Conservation (phyloP, 2,113 vertebrate genomes). For the Epinephelus lanceolatus region DNA sequence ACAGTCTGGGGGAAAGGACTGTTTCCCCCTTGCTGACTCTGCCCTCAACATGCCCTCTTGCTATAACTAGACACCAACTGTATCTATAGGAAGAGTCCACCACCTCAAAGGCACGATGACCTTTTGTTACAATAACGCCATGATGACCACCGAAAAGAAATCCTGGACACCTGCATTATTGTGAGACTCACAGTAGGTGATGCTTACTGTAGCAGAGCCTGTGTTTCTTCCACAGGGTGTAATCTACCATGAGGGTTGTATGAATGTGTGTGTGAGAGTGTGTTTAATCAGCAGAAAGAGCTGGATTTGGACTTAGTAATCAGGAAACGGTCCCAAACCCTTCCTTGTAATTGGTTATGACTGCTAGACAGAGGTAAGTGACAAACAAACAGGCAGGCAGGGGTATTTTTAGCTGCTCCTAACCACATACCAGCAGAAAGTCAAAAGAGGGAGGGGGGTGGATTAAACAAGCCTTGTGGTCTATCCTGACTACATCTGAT, state of each 20-base stretch:
- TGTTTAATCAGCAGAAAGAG: slow-evolving; percentile 53
- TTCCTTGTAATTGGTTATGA: slow-evolving; percentile 67
- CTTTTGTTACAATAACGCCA: slow-evolving; percentile 18
- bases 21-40: too few species aligned
- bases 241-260: slow-evolving; percentile 33
- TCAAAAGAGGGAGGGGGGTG: slow-evolving; percentile 2
- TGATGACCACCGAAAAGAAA: slow-evolving; percentile 16
- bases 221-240: slow-evolving; percentile 29
- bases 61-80: too few species aligned
- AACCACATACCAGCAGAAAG: slow-evolving; percentile 63
- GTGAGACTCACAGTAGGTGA: slow-evolving; percentile 46
- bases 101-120: too few species aligned
- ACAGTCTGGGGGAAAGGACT: too few species aligned
- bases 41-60: too few species aligned
- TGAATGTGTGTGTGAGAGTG: neutral
- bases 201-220: slow-evolving; percentile 11
- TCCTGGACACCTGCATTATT: slow-evolving; percentile 44
- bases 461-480: slow-evolving; percentile 72
- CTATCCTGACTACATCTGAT: slow-evolving; percentile 71
- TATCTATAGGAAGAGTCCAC: too few species aligned
- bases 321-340: slow-evolving; percentile 54
- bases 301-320: slow-evolving; percentile 62
- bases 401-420: slow-evolving; percentile 71
- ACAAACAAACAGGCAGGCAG: slow-evolving; percentile 69
- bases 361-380: slow-evolving; percentile 65